These are phyloP conservation scores for Eira barbara DNA, from an alignment of 2,113 vertebrate genomes.

Conservation along the genomic window DNA sequence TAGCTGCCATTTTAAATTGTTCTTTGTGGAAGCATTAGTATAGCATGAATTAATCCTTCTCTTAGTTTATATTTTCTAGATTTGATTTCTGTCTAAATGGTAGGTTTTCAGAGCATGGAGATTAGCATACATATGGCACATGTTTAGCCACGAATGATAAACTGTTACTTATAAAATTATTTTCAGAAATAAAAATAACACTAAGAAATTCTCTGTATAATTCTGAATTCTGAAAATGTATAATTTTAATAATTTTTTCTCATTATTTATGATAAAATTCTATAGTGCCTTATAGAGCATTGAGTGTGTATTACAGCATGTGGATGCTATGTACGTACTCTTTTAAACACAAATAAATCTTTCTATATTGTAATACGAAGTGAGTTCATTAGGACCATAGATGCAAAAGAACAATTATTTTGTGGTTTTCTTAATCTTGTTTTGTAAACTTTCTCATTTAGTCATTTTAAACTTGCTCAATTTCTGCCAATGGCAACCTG, in stretches of 20 bases:
- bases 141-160: background rate
- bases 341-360: background rate
- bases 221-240: background rate
- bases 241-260: background rate
- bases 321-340: background rate
- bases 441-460: slow-evolving; percentile 49
- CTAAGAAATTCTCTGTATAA: background rate
- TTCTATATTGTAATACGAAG: background rate
- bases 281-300: background rate
- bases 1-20: background rate
- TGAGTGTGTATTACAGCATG: background rate
- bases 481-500: slow-evolving; percentile 54
- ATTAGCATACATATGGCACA: background rate
- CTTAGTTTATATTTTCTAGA: background rate
- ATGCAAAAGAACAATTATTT: slow-evolving; percentile 31
- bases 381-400: background rate
- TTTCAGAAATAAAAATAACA: slow-evolving; percentile 35
- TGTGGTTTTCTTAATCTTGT: slow-evolving; percentile 42
- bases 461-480: background rate
- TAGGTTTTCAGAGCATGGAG: background rate
- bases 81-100: background rate
- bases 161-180: slow-evolving; percentile 13
- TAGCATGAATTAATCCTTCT: background rate
- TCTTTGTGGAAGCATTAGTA: background rate
- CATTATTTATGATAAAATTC: background rate